Base-by-base conservation (phyloP, 2,797 vertebrate genomes). In the Danio jaintianensis region DNA sequence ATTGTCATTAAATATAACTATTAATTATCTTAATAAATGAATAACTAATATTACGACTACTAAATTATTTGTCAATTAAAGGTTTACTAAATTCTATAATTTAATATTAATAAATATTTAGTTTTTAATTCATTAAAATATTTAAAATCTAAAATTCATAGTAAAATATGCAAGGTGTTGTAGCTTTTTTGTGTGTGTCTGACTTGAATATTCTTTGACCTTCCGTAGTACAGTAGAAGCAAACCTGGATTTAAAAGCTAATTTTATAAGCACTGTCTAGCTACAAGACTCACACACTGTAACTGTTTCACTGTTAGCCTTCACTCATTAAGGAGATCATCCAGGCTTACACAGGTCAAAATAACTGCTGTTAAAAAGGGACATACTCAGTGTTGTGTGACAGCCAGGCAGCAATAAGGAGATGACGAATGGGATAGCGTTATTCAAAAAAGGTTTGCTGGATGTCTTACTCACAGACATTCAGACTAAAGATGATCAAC, bases 301-400 rank as follows among this genome's bases (percentile, higher is more conserved):
- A 87, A 18, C 48, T 15, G 85, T 88, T 85, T 82, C 79, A 62
- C 42, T 22, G 29, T 52, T 69, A 40, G 48, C 16, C 16, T 52
- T 48, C 7, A 48, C 45, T 66, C 42, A 56, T 59, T 66, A 77
- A 76, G 86, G 55, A 66, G 71, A 77, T 86, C 11, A 81, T 43
- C 69, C 75, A 70, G 77, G 68, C 56, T 66, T 71, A 79, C 18
- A 55, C 29, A 18, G 48, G 76, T 79, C 56, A 79, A 63, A 74
- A 82, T 75, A 79, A 79, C 59, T 74, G 70, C 63, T 40, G 45
- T 82, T 79, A 62, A 78, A 75, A 69, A 63, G 53, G n/a, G 55
- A 73, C 67, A 48, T 63, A 63, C 3, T 5, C 45, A 50, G 36
- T 8, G 8, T 58, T 18, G 47, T 67, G 55, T 48, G 70, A 80